These are phyloP conservation scores for Patiria miniata DNA, from an alignment of 35 echinoderm and acorn worm species.

Conservation along the genomic window DNA sequence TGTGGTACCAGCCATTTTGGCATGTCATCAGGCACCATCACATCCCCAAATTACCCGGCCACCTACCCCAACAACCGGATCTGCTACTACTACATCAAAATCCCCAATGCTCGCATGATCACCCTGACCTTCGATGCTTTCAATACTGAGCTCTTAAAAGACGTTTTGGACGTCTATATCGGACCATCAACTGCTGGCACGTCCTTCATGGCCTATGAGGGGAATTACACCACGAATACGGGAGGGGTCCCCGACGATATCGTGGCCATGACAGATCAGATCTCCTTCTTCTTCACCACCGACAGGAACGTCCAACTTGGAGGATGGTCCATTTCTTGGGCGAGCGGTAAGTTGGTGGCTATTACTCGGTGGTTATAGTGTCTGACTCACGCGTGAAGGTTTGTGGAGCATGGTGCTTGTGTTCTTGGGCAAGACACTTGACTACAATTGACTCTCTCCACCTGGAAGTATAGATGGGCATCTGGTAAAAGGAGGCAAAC, in stretches of 20 bases:
- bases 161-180: background rate
- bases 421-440: too few relatives aligned
- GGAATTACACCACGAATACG: background rate
- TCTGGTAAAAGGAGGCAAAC: too few relatives aligned
- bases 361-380: too few relatives aligned
- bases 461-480: too few relatives aligned
- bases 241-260: background rate
- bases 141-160: constrained; percentile 34
- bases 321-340: constrained; percentile 14
- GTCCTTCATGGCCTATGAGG: background rate
- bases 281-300: constrained; percentile 25
- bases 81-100: constrained; percentile 46
- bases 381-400: too few relatives aligned
- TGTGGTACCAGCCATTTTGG: constrained; percentile 38
- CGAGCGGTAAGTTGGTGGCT: constrained; percentile 1
- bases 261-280: background rate
- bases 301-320: constrained; percentile 34
- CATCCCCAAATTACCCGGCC: constrained; percentile 41
- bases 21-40: background rate
- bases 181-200: background rate
- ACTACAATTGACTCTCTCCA: too few relatives aligned
- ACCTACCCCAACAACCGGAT: constrained; percentile 2
- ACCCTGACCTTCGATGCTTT: constrained; percentile 40
- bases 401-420: too few relatives aligned
- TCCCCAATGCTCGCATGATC: constrained; percentile 49